Conservation (phyloP, 2,888 invertebrate species). For the Andricus curvator region DNA sequence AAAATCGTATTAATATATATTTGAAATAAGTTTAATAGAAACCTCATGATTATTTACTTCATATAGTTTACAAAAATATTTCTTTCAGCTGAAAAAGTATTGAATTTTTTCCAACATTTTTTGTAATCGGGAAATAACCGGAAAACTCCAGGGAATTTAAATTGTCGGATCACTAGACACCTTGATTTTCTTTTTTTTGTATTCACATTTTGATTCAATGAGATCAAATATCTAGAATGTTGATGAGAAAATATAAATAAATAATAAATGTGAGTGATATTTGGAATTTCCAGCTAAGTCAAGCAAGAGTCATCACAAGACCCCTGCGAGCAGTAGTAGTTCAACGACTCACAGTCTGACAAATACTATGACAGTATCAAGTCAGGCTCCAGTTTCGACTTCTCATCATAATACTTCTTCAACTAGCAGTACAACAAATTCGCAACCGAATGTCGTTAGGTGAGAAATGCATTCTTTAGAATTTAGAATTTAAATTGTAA, state of each 20-base stretch:
- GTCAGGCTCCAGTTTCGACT: constrained; percentile 65
- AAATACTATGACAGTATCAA: constrained; percentile 64
- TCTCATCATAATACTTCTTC: constrained; percentile 67
- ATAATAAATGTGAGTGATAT: neutral
- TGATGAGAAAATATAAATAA: neutral
- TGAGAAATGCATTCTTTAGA: constrained; percentile 52
- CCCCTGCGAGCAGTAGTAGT: constrained; percentile 70
- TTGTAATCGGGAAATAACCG: too few relatives aligned
- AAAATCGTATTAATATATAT: too few relatives aligned
- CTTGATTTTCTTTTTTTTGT: neutral
- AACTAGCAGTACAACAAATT: constrained; percentile 70
- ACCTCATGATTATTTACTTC: too few relatives aligned
- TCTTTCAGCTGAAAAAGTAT: too few relatives aligned
- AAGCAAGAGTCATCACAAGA: constrained; percentile 76
- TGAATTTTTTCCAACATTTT: neutral
- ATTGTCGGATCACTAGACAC: too few relatives aligned
- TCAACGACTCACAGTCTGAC: constrained; percentile 69
- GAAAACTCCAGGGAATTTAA: too few relatives aligned
- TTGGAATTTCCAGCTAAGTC: constrained; percentile 70
- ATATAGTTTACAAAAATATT: too few relatives aligned
- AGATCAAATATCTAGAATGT: neutral
- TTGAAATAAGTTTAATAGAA: too few relatives aligned
- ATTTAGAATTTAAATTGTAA: neutral
- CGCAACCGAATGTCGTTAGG: constrained; percentile 76
- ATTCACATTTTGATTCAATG: neutral